phyloP scores from a whole-genome alignment of 2,113 vertebrate genomes.

The Boulengeromyrus knoepffleri region DNA sequence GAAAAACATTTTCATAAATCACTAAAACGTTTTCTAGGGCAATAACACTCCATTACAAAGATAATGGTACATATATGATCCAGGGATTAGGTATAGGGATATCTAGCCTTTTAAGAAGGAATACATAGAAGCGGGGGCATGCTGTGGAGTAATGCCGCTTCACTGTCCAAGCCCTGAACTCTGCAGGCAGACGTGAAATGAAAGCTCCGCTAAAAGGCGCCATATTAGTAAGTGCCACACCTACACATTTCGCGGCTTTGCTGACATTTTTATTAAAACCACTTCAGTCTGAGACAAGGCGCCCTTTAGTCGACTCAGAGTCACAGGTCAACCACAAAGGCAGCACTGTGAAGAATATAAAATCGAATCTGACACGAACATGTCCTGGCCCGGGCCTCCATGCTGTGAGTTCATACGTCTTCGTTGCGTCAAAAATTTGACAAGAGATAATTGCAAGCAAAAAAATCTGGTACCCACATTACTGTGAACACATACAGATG shows the following conservation, averaged over 20 bases:
- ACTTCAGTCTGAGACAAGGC: neutral
- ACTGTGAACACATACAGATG: neutral
- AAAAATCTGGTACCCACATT: neutral
- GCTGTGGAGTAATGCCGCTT: neutral
- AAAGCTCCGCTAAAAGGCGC: neutral
- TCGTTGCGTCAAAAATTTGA: neutral
- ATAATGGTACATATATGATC: neutral
- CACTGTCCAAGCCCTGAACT: neutral
- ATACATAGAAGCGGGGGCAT: neutral
- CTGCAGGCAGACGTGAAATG: neutral
- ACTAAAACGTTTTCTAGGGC: neutral
- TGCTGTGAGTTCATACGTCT: neutral
- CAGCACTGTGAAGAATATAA: neutral
- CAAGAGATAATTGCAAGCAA: neutral
- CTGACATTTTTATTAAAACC: neutral
- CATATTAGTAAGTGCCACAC: neutral
- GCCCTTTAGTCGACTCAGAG: neutral
- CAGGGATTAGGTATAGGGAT: neutral
- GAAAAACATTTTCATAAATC: neutral
- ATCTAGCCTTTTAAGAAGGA: neutral
- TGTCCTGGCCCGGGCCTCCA: neutral
- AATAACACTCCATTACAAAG: neutral
- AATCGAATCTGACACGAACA: neutral
- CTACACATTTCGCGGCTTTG: neutral
- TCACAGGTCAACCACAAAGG: neutral